Conservation (phyloP, 2,888 invertebrate genomes). For the Himalopsyche anomala region DNA sequence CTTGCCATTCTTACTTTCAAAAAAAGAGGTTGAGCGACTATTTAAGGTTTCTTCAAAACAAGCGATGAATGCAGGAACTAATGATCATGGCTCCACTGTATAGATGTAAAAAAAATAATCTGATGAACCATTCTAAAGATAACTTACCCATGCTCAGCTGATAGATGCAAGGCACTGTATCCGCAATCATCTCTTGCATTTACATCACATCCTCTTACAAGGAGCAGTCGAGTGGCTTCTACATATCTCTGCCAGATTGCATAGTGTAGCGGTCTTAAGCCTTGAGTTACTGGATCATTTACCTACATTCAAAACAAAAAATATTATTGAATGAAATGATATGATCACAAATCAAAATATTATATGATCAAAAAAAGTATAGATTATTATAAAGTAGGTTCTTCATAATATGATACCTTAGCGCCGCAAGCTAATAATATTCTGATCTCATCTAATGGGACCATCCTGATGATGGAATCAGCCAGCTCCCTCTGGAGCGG, state of each 20-base stretch:
- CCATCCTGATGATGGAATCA: conserved; percentile 92
- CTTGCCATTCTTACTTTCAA: no score
- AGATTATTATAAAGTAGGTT: no score
- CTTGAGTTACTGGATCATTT: conserved; percentile 89
- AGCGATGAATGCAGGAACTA: no score
- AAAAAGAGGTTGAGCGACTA: no score
- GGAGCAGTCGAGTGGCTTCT: conserved; percentile 87
- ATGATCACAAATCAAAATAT: no score
- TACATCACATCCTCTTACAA: conserved; percentile 89
- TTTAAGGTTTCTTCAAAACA: no score
- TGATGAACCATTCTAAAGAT: not conserved
- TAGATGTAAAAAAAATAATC: no score
- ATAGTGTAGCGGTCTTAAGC: conserved; percentile 92
- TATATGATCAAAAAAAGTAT: no score
- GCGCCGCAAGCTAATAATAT: conserved; percentile 92
- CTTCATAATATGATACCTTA: conserved; percentile 74
- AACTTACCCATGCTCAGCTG: conserved; percentile 90
- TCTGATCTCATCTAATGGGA: conserved; percentile 90
- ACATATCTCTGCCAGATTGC: conserved; percentile 91
- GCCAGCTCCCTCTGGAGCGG: conserved; percentile 90
- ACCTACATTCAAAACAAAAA: conserved; percentile 48
- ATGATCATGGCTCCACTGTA: no score
- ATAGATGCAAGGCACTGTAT: conserved; percentile 92
- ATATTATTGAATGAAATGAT: no score
- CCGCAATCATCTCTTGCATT: conserved; percentile 93